These are phyloP conservation scores for Tamandua tetradactyla DNA, from an alignment of 2,797 vertebrate species.

Conservation along the genomic window DNA sequence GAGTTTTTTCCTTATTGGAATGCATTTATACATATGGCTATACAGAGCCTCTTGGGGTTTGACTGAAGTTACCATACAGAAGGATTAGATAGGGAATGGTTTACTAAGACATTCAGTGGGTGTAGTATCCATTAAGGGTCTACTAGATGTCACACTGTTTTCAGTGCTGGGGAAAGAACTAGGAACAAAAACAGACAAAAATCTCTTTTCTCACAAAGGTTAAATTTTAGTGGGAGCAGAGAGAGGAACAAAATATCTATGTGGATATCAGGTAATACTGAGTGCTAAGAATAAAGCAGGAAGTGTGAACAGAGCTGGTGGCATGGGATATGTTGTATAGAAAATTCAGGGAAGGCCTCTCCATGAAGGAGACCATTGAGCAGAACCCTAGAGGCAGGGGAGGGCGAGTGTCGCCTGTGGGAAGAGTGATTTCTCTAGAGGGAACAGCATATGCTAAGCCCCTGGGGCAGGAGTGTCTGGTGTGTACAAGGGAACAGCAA, in stretches of 20 bases:
- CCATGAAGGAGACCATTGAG: neutral
- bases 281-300: neutral
- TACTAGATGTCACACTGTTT: neutral
- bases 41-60: neutral
- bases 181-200: neutral
- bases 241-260: neutral
- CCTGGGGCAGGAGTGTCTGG: neutral
- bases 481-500: neutral
- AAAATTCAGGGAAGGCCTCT: neutral
- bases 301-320: neutral
- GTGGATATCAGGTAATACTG: neutral
- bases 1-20: conserved; percentile 25
- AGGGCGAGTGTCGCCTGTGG: neutral
- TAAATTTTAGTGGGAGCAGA: neutral
- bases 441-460: neutral
- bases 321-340: neutral
- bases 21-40: neutral
- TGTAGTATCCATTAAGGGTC: neutral
- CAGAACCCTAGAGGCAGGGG: neutral
- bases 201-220: neutral
- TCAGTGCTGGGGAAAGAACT: neutral
- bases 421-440: neutral
- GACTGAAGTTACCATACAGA: neutral
- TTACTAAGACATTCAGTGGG: neutral
- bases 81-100: neutral